Evolutionary conservation across 2,113 vertebrate genomes (phyloP), one percentile per base, ranked within the genome.

Genomic region (Prunella himalayana): DNA sequence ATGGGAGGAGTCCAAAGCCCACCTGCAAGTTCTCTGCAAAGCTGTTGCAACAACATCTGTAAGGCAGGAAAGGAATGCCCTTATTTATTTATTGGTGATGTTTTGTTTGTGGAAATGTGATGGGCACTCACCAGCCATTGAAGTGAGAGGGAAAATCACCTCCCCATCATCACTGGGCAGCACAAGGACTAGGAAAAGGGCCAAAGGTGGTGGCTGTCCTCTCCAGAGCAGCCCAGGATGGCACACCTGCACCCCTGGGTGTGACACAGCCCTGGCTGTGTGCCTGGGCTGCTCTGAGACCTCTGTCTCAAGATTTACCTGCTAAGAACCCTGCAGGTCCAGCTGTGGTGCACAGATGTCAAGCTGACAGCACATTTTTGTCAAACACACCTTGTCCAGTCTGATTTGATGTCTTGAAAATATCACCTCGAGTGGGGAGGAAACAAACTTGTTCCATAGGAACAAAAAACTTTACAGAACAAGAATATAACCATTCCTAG

Each of bases 71-170:
- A 10, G 10, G 25, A 39, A 27, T 7, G 8, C 28, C 12, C 10
- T 18, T 19, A 5, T 76, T 24, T 50, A 7, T 65, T n/a, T 35
- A 10, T 17, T 1, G 1, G 50, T 21, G 2, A 1, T 4, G 56
- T 15, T 75, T 87, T 25, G 21, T 42, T 45, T 2, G 31, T n/a
- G 50, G 25, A 51, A 33, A 27, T 7, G 47, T 76, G 24, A 18
- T 1, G 4, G 23, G 17, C 6, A 9, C 18, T 2, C 37, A 11
- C 1, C 4, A n/a, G 7, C 9, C 20, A 3, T 61, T 33, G 22
- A 1, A 30, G 33, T 0, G 11, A 4, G 64, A 75, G 54, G 7
- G 30, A 7, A 61, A 19, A 42, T 53, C 65, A 4, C 8, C 31
- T 85, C 28, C 37, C 12, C 15, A 2, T 3, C 47, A n/a, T 24